Evolutionary conservation across 2,888 invertebrate species (phyloP).

Genomic region (Hybos culiciformis): DNA sequence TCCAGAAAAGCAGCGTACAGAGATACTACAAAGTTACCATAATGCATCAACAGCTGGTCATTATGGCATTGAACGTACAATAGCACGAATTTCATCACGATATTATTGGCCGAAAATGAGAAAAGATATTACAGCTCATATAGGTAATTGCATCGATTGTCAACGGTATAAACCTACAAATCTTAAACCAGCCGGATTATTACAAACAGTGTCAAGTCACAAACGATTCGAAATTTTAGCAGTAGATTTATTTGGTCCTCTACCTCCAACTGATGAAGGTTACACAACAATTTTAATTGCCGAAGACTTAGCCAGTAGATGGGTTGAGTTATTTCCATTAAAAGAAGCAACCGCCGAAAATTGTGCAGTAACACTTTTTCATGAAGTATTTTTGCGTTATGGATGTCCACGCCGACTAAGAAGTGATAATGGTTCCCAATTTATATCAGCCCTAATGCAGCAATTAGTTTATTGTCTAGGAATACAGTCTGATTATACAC

Average conservation of each 20-base stretch:
- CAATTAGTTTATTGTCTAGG: slow-evolving; percentile 14
- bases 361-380: slow-evolving; percentile 17
- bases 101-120: slow-evolving; percentile 15
- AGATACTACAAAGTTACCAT: not conserved
- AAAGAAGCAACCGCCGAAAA: slow-evolving; percentile 18
- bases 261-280: slow-evolving; percentile 9
- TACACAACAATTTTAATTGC: slow-evolving; percentile 11
- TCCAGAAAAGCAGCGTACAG: not conserved
- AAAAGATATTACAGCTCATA: slow-evolving; percentile 8
- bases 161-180: slow-evolving; percentile 13
- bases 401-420: slow-evolving; percentile 20
- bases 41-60: slow-evolving; percentile 1
- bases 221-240: slow-evolving; percentile 1
- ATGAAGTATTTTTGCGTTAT: slow-evolving; percentile 22
- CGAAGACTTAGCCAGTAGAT: slow-evolving; percentile 16
- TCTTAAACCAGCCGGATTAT: slow-evolving; percentile 12
- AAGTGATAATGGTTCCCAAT: slow-evolving; percentile 25
- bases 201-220: slow-evolving; percentile 10
- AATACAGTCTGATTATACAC: slow-evolving; percentile 1
- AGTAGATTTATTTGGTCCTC: slow-evolving; percentile 13
- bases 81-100: slow-evolving; percentile 8
- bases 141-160: slow-evolving; percentile 11
- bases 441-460: slow-evolving; percentile 25
- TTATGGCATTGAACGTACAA: slow-evolving; percentile 9
- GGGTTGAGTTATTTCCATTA: slow-evolving; percentile 20